phyloP scores from a whole-genome alignment of 2,797 vertebrate species.

The Synanceia verrucosa region DNA sequence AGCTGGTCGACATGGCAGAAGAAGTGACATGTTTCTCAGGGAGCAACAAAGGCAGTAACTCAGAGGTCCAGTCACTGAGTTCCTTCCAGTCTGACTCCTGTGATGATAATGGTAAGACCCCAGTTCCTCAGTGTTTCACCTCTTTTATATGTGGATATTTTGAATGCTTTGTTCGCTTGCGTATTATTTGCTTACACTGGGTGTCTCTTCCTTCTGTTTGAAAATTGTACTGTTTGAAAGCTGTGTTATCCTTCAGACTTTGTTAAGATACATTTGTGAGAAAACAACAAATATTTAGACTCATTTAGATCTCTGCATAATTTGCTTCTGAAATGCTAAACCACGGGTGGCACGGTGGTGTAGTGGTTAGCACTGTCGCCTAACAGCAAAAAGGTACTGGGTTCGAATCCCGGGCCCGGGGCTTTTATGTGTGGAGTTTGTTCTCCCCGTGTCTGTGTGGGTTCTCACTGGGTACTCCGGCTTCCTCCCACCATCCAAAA shows the following conservation, averaged over 20 bases:
- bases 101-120: conserved; percentile 95
- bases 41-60: conserved; percentile 95
- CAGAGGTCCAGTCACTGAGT: conserved; percentile 95
- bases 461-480: no score
- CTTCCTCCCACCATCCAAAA: no score
- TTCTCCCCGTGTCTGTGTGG: no score
- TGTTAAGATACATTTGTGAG: conserved; percentile 27
- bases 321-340: not conserved
- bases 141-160: not conserved
- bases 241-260: not conserved
- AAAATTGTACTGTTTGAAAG: conserved; percentile 3
- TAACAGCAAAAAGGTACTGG: no score
- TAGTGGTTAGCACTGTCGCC: no score
- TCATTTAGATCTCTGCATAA: not conserved
- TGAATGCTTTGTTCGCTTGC: conserved; percentile 11
- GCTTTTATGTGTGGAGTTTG: no score
- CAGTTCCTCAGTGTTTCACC: not conserved
- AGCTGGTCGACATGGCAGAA: conserved; percentile 90
- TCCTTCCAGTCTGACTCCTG: conserved; percentile 97
- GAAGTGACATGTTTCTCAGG: conserved; percentile 94
- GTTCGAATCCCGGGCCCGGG: no score
- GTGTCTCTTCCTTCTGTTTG: conserved; percentile 5
- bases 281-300: conserved; percentile 17
- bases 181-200: conserved; percentile 3
- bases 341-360: no score